phyloP scores from a whole-genome alignment of 1,140 invertebrate genomes.

The Megalopta genalis region DNA sequence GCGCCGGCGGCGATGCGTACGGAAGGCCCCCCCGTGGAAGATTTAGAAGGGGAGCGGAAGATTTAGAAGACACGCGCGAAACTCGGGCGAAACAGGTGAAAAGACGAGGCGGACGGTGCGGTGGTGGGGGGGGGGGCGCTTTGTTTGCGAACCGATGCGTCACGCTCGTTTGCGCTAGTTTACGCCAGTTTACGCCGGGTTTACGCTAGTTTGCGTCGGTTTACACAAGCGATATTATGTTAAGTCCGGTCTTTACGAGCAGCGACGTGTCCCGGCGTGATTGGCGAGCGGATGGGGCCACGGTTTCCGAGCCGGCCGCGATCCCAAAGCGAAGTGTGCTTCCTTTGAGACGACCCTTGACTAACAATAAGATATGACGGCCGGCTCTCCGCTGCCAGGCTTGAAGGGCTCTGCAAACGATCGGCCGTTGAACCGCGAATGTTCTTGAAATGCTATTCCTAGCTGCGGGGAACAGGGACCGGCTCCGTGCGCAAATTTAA shows the following conservation, averaged over 20 bases:
- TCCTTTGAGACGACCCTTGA: conserved; percentile 30
- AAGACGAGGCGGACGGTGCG: no score
- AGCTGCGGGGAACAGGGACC: not conserved
- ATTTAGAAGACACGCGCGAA: no score
- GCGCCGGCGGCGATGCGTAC: no score
- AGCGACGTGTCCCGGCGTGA: not conserved
- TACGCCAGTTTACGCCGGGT: conserved; percentile 9
- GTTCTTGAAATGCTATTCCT: conserved; percentile 23
- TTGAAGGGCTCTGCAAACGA: conserved; percentile 47
- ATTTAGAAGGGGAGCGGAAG: no score
- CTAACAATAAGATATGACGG: conserved; percentile 35
- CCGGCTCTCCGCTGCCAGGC: conserved; percentile 14
- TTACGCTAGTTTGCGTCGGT: conserved; percentile 3
- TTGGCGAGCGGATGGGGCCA: not conserved
- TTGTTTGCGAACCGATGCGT: conserved; percentile 23
- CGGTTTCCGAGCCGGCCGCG: not conserved
- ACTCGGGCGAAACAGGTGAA: no score
- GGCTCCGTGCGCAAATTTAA: conserved; percentile 5
- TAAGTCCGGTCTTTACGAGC: conserved; percentile 29
- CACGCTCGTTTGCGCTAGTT: conserved; percentile 34
- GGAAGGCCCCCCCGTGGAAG: no score
- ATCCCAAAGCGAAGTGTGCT: conserved; percentile 33
- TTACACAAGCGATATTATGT: conserved; percentile 44
- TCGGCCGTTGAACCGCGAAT: conserved; percentile 47
- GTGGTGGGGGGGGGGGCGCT: not conserved